A percentile compares a stretch with the other conserved stretches of the same genome.
Conservation (phyloP, 2,888 invertebrate genomes). For the Drosophila meridionalis region DNA sequence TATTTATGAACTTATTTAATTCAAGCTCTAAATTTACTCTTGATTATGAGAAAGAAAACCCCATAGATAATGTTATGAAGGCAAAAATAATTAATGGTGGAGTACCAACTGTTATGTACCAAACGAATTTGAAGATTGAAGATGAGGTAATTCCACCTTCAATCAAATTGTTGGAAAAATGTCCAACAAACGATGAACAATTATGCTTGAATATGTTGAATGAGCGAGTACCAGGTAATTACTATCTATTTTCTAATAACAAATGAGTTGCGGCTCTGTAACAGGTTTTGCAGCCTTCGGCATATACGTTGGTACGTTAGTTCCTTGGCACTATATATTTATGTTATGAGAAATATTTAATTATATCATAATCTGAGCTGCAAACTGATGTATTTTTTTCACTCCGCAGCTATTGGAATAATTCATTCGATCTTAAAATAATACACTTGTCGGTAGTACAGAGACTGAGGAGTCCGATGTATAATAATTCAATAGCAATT, state of each 20-base stretch:
- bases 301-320: too few relatives aligned
- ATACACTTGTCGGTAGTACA: too few relatives aligned
- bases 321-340: too few relatives aligned
- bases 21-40: constrained; percentile 6
- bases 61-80: neutral
- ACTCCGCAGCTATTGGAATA: too few relatives aligned
- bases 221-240: constrained; percentile 74
- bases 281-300: too few relatives aligned
- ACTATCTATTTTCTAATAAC: neutral
- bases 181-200: constrained; percentile 59
- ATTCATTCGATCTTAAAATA: too few relatives aligned
- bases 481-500: too few relatives aligned
- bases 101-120: neutral
- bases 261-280: neutral
- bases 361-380: too few relatives aligned
- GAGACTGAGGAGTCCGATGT: too few relatives aligned
- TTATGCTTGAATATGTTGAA: constrained; percentile 79
- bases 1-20: neutral
- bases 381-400: too few relatives aligned
- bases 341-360: too few relatives aligned
- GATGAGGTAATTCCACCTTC: constrained; percentile 58
- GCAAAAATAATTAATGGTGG: neutral
- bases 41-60: neutral
- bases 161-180: constrained; percentile 66
- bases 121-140: constrained; percentile 33